Evolutionary conservation across 2,113 vertebrate genomes (phyloP), one percentile per base, ranked within the genome.

Genomic region (Oenanthe oenanthe): DNA sequence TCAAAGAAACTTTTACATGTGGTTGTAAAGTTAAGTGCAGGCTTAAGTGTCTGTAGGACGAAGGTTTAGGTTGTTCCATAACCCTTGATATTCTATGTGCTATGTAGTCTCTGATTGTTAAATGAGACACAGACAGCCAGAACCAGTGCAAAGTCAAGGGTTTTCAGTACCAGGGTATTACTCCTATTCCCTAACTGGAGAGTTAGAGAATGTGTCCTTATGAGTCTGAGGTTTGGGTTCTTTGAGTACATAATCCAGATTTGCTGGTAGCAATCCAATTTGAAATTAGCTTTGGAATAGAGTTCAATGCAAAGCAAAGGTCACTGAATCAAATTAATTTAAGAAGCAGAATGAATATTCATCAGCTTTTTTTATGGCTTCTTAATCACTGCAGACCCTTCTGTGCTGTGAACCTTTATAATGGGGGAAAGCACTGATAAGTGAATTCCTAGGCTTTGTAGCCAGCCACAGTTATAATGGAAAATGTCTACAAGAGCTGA

Each of bases 11-110:
- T 40, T 94, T 84, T 81, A 74, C 76, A 81, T 75, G 48, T 63
- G 61, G 83, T 90, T 93, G 58, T 83, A 90, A 95, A 96, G 85
- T 92, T 94, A 88, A 96, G 71, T 43, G 10, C 12, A 54, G 56
- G 40, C 68, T 57, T 74, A 89, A 91, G 29, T 57, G 68, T 76
- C 89, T 86, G 51, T 92, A 81, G 72, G 48, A 83, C 0, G 0
- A 90, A 88, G 58, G 58, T 83, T 94, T 94, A 86, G 31, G 16
- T 71, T 88, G 36, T 86, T 95, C 72, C 56, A 63, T 95, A 86
- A 75, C 63, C 51, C 67, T 67, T 86, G 43, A 43, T 91, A 60
- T 60, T 89, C 48, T 86, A 26, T 0, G 3, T 67, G 48, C 63
- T 50, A 1, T 56, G 65, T 77, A 66, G 29, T 63, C 40, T 66